These are phyloP conservation scores for Anodontia alba DNA, from an alignment of 2,888 invertebrate species.

Conservation along the genomic window DNA sequence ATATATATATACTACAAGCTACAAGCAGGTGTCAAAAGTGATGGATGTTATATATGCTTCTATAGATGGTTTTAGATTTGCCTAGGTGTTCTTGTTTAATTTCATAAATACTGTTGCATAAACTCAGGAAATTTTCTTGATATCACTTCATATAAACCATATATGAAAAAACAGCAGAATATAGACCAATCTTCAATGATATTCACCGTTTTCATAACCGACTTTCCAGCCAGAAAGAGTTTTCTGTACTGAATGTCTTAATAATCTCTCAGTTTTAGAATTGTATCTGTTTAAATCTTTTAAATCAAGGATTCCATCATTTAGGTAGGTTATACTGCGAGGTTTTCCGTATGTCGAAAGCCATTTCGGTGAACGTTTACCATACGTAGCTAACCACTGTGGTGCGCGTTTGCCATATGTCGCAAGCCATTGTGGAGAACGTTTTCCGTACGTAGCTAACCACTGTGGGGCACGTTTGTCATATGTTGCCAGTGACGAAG, in stretches of 20 bases:
- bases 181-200: no score
- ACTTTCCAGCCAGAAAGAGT: neutral
- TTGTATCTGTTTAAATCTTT: neutral
- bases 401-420: constrained; percentile 11
- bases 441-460: constrained; percentile 9
- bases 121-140: no score
- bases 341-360: constrained; percentile 4
- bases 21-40: no score
- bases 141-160: no score
- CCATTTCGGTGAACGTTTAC: neutral
- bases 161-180: no score
- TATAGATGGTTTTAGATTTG: no score
- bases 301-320: neutral
- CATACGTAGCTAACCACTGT: neutral
- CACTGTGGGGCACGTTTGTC: neutral
- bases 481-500: neutral
- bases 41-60: no score
- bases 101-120: no score
- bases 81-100: no score
- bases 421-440: neutral
- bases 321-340: neutral
- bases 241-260: neutral
- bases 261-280: neutral
- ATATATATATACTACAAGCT: no score
- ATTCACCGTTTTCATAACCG: neutral